phyloP scores from a whole-genome alignment of 2,797 vertebrate species.

The Peromyscus attwateri region DNA sequence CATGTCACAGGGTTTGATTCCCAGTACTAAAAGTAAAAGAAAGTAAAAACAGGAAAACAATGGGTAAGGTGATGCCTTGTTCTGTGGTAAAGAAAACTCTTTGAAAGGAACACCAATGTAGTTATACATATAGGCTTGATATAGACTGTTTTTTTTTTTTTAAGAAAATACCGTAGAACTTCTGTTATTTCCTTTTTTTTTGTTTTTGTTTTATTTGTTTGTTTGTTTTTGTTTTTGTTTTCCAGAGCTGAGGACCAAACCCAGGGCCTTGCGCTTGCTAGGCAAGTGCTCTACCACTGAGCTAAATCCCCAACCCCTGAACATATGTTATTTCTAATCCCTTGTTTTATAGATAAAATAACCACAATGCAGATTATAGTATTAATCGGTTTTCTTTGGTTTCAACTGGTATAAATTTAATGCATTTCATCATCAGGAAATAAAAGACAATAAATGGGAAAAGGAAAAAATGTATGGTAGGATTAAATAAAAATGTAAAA shows the following conservation, averaged over 20 bases:
- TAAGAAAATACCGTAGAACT: neutral
- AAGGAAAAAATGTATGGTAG: neutral
- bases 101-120: neutral
- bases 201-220: no score
- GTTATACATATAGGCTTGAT: neutral
- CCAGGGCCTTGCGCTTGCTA: no score
- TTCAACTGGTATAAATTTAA: neutral
- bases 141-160: neutral
- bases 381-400: neutral
- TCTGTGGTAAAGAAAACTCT: neutral
- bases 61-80: neutral
- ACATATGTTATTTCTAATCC: neutral
- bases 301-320: neutral
- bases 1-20: neutral
- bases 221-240: no score
- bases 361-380: neutral
- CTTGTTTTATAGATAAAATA: constrained; percentile 16
- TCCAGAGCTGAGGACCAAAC: no score
- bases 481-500: neutral
- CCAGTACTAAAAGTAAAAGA: neutral
- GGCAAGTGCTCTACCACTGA: no score
- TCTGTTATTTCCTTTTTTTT: neutral
- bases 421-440: neutral
- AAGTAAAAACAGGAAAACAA: neutral
- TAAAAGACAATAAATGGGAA: constrained; percentile 2